Percentiles rank a stretch among this genome's conserved stretches.
phyloP scores from a whole-genome alignment of 2,797 vertebrate species.

The Hephaestus fuliginosus region DNA sequence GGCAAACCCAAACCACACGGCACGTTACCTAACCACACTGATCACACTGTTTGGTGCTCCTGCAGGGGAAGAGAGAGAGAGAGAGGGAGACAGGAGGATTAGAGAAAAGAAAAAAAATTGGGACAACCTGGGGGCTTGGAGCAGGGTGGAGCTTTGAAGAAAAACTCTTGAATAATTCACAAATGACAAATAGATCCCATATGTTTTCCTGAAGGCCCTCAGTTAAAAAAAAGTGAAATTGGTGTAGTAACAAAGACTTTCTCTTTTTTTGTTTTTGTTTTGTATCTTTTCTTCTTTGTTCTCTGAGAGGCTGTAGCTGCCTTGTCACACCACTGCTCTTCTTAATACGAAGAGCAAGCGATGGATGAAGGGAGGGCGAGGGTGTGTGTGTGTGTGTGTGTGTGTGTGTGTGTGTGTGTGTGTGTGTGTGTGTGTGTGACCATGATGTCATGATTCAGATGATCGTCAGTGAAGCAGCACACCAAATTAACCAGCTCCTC shows the following conservation, averaged over 20 bases:
- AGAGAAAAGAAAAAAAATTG: background rate
- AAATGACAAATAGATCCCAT: background rate
- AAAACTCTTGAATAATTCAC: background rate
- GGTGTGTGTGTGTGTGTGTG: slow-evolving; percentile 10
- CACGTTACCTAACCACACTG: background rate
- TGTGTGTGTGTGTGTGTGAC: slow-evolving; percentile 22
- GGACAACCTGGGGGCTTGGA: background rate
- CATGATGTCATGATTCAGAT: slow-evolving; percentile 77
- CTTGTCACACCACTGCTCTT: background rate
- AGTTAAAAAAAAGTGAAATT: background rate
- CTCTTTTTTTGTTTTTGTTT: background rate
- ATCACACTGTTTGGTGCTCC: background rate
- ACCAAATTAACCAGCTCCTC: slow-evolving; percentile 36
- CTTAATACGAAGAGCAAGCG: background rate
- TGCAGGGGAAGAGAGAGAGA: background rate
- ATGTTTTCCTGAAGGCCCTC: background rate
- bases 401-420: slow-evolving; percentile 23
- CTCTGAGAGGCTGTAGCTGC: background rate
- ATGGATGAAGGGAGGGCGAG: background rate
- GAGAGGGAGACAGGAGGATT: background rate
- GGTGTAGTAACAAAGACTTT: background rate
- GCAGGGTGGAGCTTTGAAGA: background rate
- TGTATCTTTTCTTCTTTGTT: background rate
- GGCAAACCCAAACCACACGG: background rate
- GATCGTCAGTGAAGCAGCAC: slow-evolving; percentile 48